Conservation (phyloP, 2,888 invertebrate species). For the Alviniconcha strummeri region DNA sequence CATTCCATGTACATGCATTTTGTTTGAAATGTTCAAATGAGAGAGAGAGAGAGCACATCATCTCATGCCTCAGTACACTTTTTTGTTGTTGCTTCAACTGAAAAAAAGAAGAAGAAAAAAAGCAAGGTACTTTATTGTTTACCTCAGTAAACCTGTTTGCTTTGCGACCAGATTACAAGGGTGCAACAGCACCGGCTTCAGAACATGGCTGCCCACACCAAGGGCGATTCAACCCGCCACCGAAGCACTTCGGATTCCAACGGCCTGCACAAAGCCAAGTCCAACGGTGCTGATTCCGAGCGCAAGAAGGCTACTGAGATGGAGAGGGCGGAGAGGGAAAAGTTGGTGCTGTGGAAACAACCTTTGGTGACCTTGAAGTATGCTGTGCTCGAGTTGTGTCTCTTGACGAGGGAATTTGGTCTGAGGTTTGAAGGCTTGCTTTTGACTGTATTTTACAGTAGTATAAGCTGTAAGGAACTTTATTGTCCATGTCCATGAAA, state of each 20-base stretch:
- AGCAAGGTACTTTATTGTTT: no score
- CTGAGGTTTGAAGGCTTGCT: constrained; percentile 74
- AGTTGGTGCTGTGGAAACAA: constrained; percentile 86
- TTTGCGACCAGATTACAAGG: not conserved
- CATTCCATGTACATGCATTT: no score
- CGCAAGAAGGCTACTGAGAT: constrained; percentile 41
- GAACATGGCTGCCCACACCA: constrained; percentile 43
- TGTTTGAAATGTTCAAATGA: no score
- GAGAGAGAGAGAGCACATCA: no score
- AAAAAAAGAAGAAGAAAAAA: no score
- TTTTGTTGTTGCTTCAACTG: no score
- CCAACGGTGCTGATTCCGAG: constrained; percentile 24
- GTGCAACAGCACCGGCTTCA: not conserved
- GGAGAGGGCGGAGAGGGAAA: constrained; percentile 56
- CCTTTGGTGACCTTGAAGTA: constrained; percentile 88
- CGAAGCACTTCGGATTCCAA: constrained; percentile 49
- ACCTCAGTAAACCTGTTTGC: not conserved
- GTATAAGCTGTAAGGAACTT: no score
- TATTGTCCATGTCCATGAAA: no score
- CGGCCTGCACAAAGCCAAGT: constrained; percentile 46
- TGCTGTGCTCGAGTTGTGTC: constrained; percentile 83
- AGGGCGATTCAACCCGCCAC: constrained; percentile 39
- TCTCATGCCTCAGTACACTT: no score
- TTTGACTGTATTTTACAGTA: not conserved
- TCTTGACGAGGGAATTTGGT: constrained; percentile 79